Evolutionary conservation across 2,888 invertebrate genomes (phyloP), one percentile per base, ranked within the genome.

Genomic region (Sphinx pinastri): DNA sequence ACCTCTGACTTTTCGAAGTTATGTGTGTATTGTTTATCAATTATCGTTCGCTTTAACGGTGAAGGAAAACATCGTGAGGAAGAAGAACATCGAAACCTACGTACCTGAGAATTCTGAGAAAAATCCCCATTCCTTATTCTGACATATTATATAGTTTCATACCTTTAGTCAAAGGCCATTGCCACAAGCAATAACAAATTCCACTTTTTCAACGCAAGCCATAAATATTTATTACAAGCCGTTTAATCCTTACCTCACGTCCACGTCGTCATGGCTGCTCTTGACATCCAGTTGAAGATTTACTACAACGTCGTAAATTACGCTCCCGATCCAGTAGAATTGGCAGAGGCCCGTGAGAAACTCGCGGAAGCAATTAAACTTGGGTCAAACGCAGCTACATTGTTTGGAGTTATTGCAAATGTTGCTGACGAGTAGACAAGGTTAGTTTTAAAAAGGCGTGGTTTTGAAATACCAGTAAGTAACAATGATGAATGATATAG

Each of bases 261-360:
- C 54, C 60, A 63, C 19, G 38, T 54, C 60, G 69, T 69, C 69
- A 63, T 55, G 66, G 49, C 71, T 72, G 72, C 57, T 60, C 69
- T 38, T 68, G 75, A 73, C 72, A 57, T 70, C 57, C 71, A 63
- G 73, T 67, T 55, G 55, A 25, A 74, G 78, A 83, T 83, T 81
- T 81, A 81, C 78, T 75, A 76, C 77, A 71, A 67, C 74, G 74
- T 77, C 80, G 80, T 84, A 81, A 82, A 84, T 83, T 81, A 80
- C 81, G 78, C 74, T 77, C 80, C 79, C 75, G 77, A 68, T 68
- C 68, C 59, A 68, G 68, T 60, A 51, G 68, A 68, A 68, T 60
- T 68, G 58, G 68, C 68, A 52, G 59, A 68, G 51, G 38, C 38
- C 59, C 68, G 68, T 68, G 68, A 68, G 68, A 68, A 60, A 13